Conservation (phyloP, 2,113 vertebrate species). For the Solea solea region DNA sequence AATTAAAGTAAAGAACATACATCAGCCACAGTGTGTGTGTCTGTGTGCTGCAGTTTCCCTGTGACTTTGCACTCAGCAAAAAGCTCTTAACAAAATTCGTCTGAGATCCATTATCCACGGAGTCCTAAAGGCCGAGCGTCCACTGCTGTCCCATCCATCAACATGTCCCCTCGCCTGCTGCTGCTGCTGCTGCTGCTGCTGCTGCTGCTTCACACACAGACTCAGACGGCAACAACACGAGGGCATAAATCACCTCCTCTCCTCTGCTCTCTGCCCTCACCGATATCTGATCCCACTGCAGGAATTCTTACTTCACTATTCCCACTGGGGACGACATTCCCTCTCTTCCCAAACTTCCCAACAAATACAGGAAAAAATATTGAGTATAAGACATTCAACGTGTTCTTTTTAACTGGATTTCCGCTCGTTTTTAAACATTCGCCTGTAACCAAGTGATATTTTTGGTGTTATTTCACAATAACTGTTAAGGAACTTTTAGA, state of each 20-base stretch:
- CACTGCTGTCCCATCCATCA: slow-evolving; percentile 36
- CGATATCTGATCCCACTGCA: slow-evolving; percentile 21
- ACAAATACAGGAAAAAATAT: no score
- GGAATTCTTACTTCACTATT: slow-evolving; percentile 39
- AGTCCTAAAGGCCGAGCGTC: slow-evolving; percentile 20
- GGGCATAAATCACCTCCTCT: slow-evolving; percentile 39
- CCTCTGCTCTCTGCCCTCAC: background rate
- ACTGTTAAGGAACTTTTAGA: no score
- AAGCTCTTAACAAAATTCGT: slow-evolving; percentile 15
- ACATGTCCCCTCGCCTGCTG: background rate
- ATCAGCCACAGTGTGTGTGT: slow-evolving; percentile 31
- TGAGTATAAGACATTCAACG: no score
- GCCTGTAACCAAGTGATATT: no score
- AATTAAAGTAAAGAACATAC: slow-evolving; percentile 18
- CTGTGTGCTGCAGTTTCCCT: background rate
- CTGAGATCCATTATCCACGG: slow-evolving; percentile 26
- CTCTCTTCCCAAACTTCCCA: slow-evolving; percentile 3
- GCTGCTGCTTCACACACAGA: slow-evolving; percentile 9
- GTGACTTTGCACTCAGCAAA: slow-evolving; percentile 38
- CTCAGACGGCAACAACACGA: slow-evolving; percentile 17
- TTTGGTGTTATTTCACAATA: no score
- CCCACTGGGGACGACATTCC: slow-evolving; percentile 41
- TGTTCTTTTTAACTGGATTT: no score
- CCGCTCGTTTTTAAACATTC: no score
- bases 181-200: slow-evolving; percentile 12